Evolutionary conservation across 2,888 invertebrate species (phyloP).

Genomic region (Colletes collaris): DNA sequence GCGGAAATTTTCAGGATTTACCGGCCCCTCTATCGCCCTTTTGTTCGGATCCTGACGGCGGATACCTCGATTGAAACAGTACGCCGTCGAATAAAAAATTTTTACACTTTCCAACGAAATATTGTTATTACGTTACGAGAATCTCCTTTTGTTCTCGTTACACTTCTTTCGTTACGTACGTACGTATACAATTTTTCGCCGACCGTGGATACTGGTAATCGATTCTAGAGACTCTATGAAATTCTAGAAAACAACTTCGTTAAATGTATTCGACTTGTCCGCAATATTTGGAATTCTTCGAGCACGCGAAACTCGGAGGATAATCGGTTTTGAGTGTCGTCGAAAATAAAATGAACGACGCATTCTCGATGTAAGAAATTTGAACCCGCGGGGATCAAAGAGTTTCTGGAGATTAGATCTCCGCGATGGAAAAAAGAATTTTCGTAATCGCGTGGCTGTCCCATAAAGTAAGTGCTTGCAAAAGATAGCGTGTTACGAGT

Average conservation of each 20-base stretch:
- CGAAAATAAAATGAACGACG: too few species aligned
- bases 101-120: not conserved
- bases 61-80: not conserved
- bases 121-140: too few species aligned
- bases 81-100: not conserved
- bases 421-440: not conserved
- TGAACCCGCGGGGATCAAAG: not conserved
- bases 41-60: not conserved
- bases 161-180: too few species aligned
- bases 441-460: not conserved
- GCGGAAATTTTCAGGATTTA: slow-evolving; percentile 8
- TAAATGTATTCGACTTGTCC: too few species aligned
- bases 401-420: not conserved
- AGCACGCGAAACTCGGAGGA: not conserved
- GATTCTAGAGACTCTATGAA: too few species aligned
- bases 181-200: too few species aligned
- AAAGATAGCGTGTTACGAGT: not conserved
- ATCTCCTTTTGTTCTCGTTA: too few species aligned
- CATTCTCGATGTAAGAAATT: not conserved
- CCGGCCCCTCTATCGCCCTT: not conserved
- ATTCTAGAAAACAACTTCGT: too few species aligned
- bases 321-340: not conserved
- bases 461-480: not conserved
- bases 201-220: too few species aligned
- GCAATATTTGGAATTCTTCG: too few species aligned